Conservation (phyloP, 2,797 vertebrate species). For the Lagorchestes hirsutus region DNA sequence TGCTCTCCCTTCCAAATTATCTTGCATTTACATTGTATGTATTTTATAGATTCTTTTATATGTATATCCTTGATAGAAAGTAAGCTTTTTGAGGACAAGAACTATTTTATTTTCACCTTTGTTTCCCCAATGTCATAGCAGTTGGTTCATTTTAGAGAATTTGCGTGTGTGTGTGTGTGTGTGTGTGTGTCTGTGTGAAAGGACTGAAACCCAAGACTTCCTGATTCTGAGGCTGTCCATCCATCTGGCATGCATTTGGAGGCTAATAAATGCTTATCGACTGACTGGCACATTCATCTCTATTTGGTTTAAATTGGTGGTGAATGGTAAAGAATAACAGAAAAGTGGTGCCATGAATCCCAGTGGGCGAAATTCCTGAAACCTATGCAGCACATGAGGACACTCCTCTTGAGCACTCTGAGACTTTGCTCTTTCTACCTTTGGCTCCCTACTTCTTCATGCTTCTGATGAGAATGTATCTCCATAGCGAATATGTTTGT, state of each 20-base stretch:
- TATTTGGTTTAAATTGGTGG: background rate
- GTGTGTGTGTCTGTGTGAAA: no score
- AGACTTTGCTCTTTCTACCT: background rate
- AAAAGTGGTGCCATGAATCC: background rate
- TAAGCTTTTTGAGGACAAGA: background rate
- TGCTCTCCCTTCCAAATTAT: background rate
- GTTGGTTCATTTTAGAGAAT: background rate
- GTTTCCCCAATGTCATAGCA: background rate
- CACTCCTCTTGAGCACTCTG: background rate
- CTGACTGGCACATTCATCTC: background rate
- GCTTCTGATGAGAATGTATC: background rate
- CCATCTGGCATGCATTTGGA: background rate
- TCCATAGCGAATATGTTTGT: background rate
- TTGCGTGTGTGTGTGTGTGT: no score
- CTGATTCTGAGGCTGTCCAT: background rate
- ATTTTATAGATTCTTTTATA: background rate
- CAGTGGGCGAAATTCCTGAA: background rate
- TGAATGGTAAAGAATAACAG: background rate
- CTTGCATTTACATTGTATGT: background rate
- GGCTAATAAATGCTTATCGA: background rate
- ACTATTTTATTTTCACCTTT: background rate
- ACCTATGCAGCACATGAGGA: background rate
- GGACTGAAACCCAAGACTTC: background rate
- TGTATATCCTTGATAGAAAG: background rate
- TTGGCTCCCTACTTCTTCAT: background rate